Evolutionary conservation across 2,888 invertebrate genomes (phyloP), one percentile per base, ranked within the genome.

Genomic region (Eupithecia inturbata): DNA sequence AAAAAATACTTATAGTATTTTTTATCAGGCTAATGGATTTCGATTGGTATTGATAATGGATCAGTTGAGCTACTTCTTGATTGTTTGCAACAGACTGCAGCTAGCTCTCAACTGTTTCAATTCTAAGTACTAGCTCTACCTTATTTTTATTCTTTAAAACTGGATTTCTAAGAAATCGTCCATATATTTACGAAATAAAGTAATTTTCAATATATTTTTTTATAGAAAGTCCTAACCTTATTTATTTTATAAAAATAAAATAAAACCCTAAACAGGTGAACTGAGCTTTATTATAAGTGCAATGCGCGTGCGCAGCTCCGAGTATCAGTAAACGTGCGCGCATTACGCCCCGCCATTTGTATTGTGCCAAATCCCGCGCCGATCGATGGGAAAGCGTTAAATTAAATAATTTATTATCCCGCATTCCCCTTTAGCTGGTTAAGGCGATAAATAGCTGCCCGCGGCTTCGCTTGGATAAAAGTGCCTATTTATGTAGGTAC

Each of bases 281-380:
- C 9, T 64, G 68, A 68, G 64, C 16, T 71, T 71, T 33, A 68
- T 57, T 72, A 68, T 68, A 70, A 72, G 67, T 49, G 72, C 75
- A 69, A 67, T 72, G 76, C 66, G 66, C 74, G 71, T 77, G 79
- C 79, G 80, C 79, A 64, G 14, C 45, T 28, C 45, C 78, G 71
- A 77, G 76, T 87, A 87, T 85, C 85, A 76, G 71, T 73, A 77
- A 87, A 85, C 72, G 72, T 70, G 75, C 72, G 75, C 75, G 68
- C 85, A 76, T 79, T 77, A 79, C 88, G 83, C 87, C 87, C 86
- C 78, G 75, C 84, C 85, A 88, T 88, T 87, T 85, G 84, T 87
- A 85, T 79, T 82, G 78, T 79, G 80, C 75, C 82, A 76, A 81
- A 79, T 79, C 74, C 77, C 77, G 80, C 78, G 75, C 74, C 76